Conservation (phyloP, 2,113 vertebrate species). For the Ameiurus melas region DNA sequence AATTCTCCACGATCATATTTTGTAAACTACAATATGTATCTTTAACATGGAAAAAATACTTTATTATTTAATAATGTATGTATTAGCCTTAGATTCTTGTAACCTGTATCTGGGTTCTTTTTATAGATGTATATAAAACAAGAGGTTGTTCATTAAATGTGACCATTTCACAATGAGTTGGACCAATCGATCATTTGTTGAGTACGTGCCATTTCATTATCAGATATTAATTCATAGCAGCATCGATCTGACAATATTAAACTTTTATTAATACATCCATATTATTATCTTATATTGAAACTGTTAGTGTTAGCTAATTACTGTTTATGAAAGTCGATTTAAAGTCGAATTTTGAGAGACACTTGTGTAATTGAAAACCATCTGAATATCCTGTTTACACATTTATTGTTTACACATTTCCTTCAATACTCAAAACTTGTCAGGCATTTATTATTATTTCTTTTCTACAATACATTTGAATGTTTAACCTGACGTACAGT, state of each 20-base stretch:
- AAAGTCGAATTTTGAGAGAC: not conserved
- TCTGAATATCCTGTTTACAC: not conserved
- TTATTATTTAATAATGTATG: slow-evolving; percentile 87
- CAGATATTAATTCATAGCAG: not conserved
- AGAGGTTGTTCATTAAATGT: slow-evolving; percentile 85
- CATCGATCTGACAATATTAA: not conserved
- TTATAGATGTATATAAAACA: slow-evolving; percentile 86
- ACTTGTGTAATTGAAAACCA: not conserved
- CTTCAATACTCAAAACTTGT: not conserved
- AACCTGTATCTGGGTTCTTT: slow-evolving; percentile 82
- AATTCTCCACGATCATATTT: slow-evolving; percentile 81
- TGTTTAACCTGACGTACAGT: not conserved
- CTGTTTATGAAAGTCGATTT: not conserved
- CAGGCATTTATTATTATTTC: not conserved
- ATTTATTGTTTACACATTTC: not conserved
- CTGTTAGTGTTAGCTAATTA: not conserved
- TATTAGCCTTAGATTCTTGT: slow-evolving; percentile 83
- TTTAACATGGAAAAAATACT: slow-evolving; percentile 76
- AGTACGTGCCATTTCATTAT: not conserved
- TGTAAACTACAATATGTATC: slow-evolving; percentile 85
- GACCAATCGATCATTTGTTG: slow-evolving; percentile 51
- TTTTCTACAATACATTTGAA: not conserved
- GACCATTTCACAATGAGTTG: slow-evolving; percentile 81
- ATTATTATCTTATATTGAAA: not conserved
- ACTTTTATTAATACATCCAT: not conserved